Conservation (phyloP, 2,797 vertebrate genomes). For the Psittacula echo region DNA sequence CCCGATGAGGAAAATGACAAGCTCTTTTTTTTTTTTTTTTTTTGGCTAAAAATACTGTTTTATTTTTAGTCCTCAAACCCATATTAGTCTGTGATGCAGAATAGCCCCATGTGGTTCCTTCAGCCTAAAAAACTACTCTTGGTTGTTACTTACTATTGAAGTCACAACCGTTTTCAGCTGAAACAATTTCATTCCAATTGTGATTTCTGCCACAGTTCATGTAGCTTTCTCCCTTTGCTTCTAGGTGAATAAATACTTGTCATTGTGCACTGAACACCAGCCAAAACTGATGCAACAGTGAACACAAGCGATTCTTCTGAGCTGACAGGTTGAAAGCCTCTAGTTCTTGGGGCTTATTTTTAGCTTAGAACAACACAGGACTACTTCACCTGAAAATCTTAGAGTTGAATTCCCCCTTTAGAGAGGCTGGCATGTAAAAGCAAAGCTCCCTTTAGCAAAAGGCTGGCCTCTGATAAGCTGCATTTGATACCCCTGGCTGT, state of each 20-base stretch:
- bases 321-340: background rate
- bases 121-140: background rate
- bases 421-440: background rate
- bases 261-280: background rate
- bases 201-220: background rate
- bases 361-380: background rate
- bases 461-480: background rate
- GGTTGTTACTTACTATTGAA: background rate
- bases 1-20: background rate
- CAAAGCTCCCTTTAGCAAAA: background rate
- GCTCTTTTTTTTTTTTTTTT: background rate
- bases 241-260: background rate
- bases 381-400: background rate
- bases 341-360: background rate
- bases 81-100: background rate
- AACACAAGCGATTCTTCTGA: background rate
- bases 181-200: background rate
- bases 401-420: background rate
- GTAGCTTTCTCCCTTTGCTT: background rate
- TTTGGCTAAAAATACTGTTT: slow-evolving; percentile 7
- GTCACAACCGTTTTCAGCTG: background rate
- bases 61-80: slow-evolving; percentile 39
- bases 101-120: background rate
- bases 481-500: background rate
- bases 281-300: background rate